These are phyloP conservation scores for Amblyjoppa proteus DNA, from an alignment of 2,888 invertebrate species.

Conservation along the genomic window DNA sequence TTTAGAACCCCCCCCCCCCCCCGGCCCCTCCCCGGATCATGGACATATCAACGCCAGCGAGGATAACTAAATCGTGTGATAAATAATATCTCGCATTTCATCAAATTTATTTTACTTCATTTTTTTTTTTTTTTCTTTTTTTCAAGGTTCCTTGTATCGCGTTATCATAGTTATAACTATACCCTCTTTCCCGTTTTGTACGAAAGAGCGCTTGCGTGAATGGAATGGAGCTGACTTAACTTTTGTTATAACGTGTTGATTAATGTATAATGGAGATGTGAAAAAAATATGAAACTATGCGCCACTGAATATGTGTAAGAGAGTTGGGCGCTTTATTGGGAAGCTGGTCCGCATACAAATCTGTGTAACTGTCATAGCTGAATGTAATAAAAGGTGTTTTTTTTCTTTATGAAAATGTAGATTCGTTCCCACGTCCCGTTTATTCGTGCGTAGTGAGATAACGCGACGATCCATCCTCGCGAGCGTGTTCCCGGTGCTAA, in stretches of 20 bases:
- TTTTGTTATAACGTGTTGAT: conserved; percentile 41
- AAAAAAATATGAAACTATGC: conserved; percentile 37
- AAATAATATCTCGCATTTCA: conserved; percentile 27
- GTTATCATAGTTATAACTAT: background rate
- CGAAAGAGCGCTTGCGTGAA: conserved; percentile 19
- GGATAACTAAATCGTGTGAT: conserved; percentile 54
- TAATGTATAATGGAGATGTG: conserved; percentile 26
- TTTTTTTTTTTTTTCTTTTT: background rate
- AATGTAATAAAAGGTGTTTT: conserved; percentile 80
- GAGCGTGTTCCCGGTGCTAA: background rate
- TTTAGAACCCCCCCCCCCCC: conserved; percentile 41
- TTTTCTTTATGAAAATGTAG: conserved; percentile 69
- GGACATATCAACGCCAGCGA: conserved; percentile 79
- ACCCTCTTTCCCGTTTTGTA: conserved; percentile 20
- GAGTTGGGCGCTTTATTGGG: conserved; percentile 71
- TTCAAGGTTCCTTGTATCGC: background rate
- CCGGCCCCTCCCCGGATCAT: conserved; percentile 71
- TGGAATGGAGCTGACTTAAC: conserved; percentile 25
- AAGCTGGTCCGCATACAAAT: conserved; percentile 69
- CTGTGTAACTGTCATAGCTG: conserved; percentile 77
- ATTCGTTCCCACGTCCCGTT: background rate
- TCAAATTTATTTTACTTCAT: background rate
- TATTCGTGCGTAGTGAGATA: background rate
- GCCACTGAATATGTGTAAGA: conserved; percentile 68
- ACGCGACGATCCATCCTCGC: background rate